These are phyloP conservation scores for Drosophila demipolita DNA, from an alignment of 2,888 invertebrate species.

Conservation along the genomic window DNA sequence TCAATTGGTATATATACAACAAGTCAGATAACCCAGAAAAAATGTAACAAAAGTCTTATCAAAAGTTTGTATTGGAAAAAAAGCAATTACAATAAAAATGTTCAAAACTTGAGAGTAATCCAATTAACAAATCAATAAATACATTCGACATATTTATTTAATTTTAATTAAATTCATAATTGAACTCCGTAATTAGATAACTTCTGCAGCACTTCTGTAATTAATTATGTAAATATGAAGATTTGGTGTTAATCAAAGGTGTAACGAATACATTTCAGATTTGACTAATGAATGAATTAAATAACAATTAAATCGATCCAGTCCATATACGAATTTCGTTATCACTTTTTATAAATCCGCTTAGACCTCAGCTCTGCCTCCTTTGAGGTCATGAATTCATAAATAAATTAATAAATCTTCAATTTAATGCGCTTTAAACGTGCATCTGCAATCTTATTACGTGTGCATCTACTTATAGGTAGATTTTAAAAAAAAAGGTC, in stretches of 20 bases:
- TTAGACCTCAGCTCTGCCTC: not conserved
- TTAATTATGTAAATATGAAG: not conserved
- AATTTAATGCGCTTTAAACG: slow-evolving; percentile 33
- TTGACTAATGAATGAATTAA: not conserved
- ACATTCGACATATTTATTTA: not conserved
- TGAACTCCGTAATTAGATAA: not conserved
- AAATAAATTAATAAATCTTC: slow-evolving; percentile 38
- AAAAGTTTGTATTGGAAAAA: slow-evolving; percentile 8
- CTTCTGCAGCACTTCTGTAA: not conserved
- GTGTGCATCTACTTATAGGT: slow-evolving; percentile 3
- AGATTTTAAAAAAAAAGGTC: slow-evolving; percentile 1
- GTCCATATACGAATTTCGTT: not conserved
- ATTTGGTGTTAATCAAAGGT: not conserved
- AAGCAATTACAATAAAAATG: not conserved
- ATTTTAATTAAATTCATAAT: not conserved
- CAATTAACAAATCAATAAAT: not conserved
- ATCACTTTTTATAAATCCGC: not conserved
- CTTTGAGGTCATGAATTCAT: slow-evolving; percentile 12
- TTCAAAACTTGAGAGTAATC: not conserved
- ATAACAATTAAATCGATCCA: not conserved
- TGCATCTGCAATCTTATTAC: slow-evolving; percentile 19
- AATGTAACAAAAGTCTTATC: slow-evolving; percentile 36
- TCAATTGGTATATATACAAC: slow-evolving; percentile 44
- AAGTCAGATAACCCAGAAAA: slow-evolving; percentile 35
- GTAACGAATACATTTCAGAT: not conserved